Base-by-base conservation (phyloP, 2,797 vertebrate species). In the Yasuhikotakia modesta region DNA sequence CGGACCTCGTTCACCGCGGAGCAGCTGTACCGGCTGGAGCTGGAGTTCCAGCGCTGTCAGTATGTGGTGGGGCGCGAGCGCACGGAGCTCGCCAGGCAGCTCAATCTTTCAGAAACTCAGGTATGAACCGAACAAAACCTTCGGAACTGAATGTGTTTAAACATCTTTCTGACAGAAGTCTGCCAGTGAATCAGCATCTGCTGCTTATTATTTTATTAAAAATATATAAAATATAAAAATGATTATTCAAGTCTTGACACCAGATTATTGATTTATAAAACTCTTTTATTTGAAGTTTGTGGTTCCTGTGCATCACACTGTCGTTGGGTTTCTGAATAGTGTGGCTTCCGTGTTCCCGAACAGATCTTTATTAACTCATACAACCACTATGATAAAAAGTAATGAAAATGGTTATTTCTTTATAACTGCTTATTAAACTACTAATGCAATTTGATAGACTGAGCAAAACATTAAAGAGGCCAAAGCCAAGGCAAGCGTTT, bases 1-100 rank as follows among this genome's bases (percentile, higher is more conserved):
- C 94, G 97, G 48, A 99, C 97, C 0, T 98, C 97, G 52, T 99
- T 99, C 93, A 98, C 96, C 0, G 97, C 97, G 0, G 97, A 99
- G 88, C 97, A 99, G 92, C 94, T 99, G 22, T 98, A 99, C 84
- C 92, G 94, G 43, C 93, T 98, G 77, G 97, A 98, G 91, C 91
- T 97, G 78, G 96, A 98, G 85, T 98, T 98, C 90, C 96, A 97
- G 91, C 94, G 95, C 72, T 98, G 97, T 83, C 97, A 98, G 91
- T 99, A 99, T 1, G 95, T 99, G 39, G 97, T 99, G 83, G 97
- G 97, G 21, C 91, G 96, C 1, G 97, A 99, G 87, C 90, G 97
- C 84, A 98, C 96, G 0, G 97, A 99, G 83, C 87, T 98, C 70
- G 96, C 97, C 0, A 85, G 94, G 52, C 97, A 98, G 83, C 94